Conservation (phyloP, 2,113 vertebrate genomes). For the Pycnonotus jocosus region DNA sequence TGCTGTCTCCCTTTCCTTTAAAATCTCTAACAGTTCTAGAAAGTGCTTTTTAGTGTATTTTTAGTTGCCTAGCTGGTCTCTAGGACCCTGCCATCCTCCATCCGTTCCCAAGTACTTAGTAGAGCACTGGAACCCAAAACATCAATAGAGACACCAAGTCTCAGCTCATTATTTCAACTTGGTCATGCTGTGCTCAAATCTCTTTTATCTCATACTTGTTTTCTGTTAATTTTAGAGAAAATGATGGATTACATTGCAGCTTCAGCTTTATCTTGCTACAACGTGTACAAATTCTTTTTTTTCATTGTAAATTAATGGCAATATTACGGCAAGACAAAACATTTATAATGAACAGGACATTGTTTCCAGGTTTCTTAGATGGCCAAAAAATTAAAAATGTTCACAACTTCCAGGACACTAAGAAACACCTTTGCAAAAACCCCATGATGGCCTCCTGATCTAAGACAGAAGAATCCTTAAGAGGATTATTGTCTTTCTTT, state of each 20-base stretch:
- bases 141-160: neutral
- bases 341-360: neutral
- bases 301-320: neutral
- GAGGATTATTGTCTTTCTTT: slow-evolving; percentile 15
- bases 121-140: neutral
- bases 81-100: neutral
- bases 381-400: neutral
- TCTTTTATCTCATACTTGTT: neutral
- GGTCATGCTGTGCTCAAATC: neutral
- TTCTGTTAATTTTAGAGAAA: neutral
- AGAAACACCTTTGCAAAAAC: neutral
- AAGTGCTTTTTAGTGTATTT: neutral
- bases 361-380: neutral
- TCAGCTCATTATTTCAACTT: neutral
- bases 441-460: neutral
- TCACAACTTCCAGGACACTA: neutral
- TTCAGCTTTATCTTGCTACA: neutral
- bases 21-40: neutral
- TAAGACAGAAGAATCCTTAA: neutral
- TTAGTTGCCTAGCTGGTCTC: neutral
- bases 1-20: neutral
- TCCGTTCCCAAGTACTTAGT: neutral
- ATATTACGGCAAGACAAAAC: neutral
- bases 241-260: neutral
- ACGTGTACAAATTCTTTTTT: accelerated